Evolutionary conservation across 2,888 invertebrate species (phyloP), one percentile per base, ranked within the genome.

Genomic region (Amphipyra tragopoginis): DNA sequence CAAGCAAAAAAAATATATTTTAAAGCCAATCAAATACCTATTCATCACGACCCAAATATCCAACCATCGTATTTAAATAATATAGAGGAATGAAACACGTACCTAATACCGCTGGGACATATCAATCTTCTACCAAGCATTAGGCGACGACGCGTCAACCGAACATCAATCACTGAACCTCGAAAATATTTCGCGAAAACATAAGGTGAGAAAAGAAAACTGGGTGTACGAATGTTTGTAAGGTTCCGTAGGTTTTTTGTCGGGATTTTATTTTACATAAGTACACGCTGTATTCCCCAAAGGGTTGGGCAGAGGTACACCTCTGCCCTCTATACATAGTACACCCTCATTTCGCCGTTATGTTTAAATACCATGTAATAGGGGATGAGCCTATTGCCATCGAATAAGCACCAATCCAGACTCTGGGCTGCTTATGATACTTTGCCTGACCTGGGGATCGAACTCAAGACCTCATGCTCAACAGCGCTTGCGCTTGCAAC

Each of bases 91-190:
- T 72, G 79, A 65, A 72, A 78, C 80, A 77, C 79, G 82, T 79
- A 69, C 62, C 73, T 60, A 55, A 66, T 73, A 83, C 83, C 83
- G 44, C 56, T 56, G 86, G 89, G 86, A 81, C 82, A 86, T 84
- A 92, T 92, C 90, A 86, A 91, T 93, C 93, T 92, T 90, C 80
- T 77, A 71, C 64, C 63, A 72, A 75, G 85, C 86, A 89, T 89
- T 89, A 90, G 88, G 80, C 85, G 82, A 64, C 76, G 88, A 88
- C 88, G 86, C 83, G 88, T 89, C 89, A 89, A 85, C 82, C 80
- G 81, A 77, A 83, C 90, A 93, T 93, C 92, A 90, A 93, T 93
- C 93, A 93, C 88, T 68, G 77, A 82, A 81, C 84, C 85, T 80
- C 73, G 81, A 81, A 85, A 87, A 87, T 86, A 84, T 86, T 87